Evolutionary conservation across 1,140 invertebrate genomes (phyloP).

Genomic region (Drosophila ambigua): DNA sequence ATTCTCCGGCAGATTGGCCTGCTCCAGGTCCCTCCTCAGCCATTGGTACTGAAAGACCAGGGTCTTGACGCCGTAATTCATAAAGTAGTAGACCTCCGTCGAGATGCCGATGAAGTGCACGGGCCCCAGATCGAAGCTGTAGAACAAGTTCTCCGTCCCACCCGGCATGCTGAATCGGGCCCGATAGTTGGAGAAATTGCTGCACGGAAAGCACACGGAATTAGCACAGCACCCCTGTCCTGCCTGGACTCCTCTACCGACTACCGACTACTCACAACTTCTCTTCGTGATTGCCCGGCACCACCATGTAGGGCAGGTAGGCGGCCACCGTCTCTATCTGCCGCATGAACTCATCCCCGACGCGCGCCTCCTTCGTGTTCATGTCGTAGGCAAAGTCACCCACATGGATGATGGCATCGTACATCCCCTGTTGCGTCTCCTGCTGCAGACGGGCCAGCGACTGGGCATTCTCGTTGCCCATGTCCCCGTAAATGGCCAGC

Average conservation of each 20-base stretch:
- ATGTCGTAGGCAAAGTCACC: conserved; percentile 99
- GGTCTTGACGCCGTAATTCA: conserved; percentile 94
- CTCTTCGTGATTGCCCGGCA: conserved; percentile 96
- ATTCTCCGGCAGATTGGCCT: conserved; percentile 87
- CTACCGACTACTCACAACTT: conserved; percentile 87
- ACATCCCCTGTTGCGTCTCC: conserved; percentile 91
- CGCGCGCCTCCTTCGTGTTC: conserved; percentile 90
- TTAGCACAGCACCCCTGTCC: conserved; percentile 6
- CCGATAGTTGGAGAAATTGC: conserved; percentile 95
- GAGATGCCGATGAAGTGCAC: conserved; percentile 96
- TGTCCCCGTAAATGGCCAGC: conserved; percentile 95
- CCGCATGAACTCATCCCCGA: conserved; percentile 96
- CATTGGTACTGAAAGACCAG: conserved; percentile 95
- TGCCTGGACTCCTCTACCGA: not conserved
- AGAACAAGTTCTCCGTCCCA: conserved; percentile 90
- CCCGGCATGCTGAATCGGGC: conserved; percentile 95
- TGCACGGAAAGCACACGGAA: conserved; percentile 84
- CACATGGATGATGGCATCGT: conserved; percentile 96
- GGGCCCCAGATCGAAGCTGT: conserved; percentile 96
- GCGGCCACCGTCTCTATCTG: conserved; percentile 95
- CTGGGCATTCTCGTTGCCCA: conserved; percentile 95
- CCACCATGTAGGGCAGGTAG: conserved; percentile 96
- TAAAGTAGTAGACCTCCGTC: conserved; percentile 98
- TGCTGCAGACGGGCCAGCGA: conserved; percentile 91
- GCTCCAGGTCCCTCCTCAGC: conserved; percentile 92